Conservation (phyloP, 2,113 vertebrate species). For the Strix aluco region DNA sequence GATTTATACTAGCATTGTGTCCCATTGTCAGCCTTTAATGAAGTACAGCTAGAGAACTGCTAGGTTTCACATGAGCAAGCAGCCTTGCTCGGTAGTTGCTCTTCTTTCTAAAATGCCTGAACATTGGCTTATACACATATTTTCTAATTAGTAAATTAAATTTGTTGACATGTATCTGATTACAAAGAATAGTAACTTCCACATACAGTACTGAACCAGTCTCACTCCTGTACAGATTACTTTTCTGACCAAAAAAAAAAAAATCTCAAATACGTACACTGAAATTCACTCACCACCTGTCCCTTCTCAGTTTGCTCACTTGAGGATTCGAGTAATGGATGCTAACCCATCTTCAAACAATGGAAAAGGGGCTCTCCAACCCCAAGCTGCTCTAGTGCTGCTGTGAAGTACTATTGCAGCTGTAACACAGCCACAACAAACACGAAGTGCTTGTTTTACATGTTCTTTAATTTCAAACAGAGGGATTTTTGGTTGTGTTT, state of each 20-base stretch:
- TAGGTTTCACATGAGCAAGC: not conserved
- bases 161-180: not conserved
- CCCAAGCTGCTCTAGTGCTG: not conserved
- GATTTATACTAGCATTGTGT: not conserved
- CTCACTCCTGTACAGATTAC: not conserved
- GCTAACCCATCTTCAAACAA: not conserved
- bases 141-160: constrained; percentile 10
- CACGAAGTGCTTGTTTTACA: not conserved
- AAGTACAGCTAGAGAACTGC: not conserved
- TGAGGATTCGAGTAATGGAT: not conserved
- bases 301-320: not conserved
- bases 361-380: not conserved
- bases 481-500: not conserved
- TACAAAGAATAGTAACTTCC: not conserved
- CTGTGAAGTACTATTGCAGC: not conserved
- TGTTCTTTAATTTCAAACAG: not conserved
- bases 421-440: not conserved
- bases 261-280: not conserved
- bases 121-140: not conserved
- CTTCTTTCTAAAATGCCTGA: not conserved
- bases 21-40: not conserved
- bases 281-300: not conserved
- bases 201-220: accelerated
- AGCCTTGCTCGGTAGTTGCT: not conserved
- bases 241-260: not conserved